Percentiles rank a stretch among this genome's conserved stretches.
These are phyloP conservation scores for Drosophila jambulina DNA, from an alignment of 1,140 invertebrate species.

Conservation along the genomic window DNA sequence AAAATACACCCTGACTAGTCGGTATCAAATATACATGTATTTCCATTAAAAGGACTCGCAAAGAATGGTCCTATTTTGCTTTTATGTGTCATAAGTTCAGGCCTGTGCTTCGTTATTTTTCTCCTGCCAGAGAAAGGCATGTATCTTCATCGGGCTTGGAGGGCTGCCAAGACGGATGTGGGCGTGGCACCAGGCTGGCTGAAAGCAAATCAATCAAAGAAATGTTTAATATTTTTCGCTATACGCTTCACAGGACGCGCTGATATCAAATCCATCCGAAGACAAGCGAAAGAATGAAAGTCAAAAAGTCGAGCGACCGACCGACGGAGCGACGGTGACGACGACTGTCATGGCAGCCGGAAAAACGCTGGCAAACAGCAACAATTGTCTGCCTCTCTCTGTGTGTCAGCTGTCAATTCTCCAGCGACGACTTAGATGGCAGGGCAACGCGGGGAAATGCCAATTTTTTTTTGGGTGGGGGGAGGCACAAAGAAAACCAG, in stretches of 20 bases:
- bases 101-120: not conserved
- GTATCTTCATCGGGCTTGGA: not conserved
- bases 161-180: conserved; percentile 3
- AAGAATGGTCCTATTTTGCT: not conserved
- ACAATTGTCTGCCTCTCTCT: conserved; percentile 32
- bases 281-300: conserved; percentile 27
- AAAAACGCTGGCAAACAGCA: conserved; percentile 38
- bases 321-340: conserved; percentile 8
- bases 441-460: conserved; percentile 10
- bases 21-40: not conserved
- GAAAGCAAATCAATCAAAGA: conserved; percentile 66
- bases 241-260: conserved; percentile 51
- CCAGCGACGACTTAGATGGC: conserved; percentile 21
- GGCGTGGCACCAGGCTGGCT: conserved; percentile 26
- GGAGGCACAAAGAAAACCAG: conserved; percentile 6
- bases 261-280: conserved; percentile 39
- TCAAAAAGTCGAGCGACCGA: conserved; percentile 25
- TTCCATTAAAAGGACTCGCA: not conserved
- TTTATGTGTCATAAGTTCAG: conserved; percentile 6
- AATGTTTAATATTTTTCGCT: conserved; percentile 73
- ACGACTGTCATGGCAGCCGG: conserved; percentile 45
- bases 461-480: not conserved
- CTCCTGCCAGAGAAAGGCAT: not conserved
- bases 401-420: conserved; percentile 55
- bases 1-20: not conserved